Base-by-base conservation (phyloP, 2,113 vertebrate genomes). In the Anolis sagrei region DNA sequence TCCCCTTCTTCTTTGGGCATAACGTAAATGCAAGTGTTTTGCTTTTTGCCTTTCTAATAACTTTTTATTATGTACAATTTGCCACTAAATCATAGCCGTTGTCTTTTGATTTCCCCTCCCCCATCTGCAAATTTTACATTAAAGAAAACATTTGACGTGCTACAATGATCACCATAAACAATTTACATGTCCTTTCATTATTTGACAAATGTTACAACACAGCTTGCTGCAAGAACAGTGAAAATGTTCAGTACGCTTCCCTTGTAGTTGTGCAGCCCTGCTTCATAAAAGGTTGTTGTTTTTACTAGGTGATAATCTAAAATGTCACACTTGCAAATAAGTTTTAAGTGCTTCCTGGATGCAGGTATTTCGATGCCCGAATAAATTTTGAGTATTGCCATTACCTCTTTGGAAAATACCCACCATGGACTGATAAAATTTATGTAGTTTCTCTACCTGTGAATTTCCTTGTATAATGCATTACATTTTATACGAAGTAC, bases 241-340 rank as follows among this genome's bases (percentile, higher is more conserved):
- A 85, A 87, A 83, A 34, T 36, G 23, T 79, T 79, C 86, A 76
- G 87, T 87, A 90, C 64, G 90, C 86, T 61, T 81, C 81, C n/a
- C 14, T 91, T 90, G 80, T 89, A 72, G 82, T 87, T n/a, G 44
- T 88, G 58, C 90, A 93, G 77, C 78, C 83, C 39, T 79, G 49
- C 70, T 92, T 76, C 70, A 32, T 91, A 92, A 93, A n/a, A 95
- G 91, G 72, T 88, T 87, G 87, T 76, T 80, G 86, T 88, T 85
- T 86, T 90, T 90, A 87, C 76, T 82, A 93, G 79, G 89, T 79
- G 75, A 62, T 94, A 90, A 78, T 81, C 73, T 92, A 88, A 93
- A 94, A 93, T 95, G 87, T 92, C 92, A 94, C 85, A 69, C 68
- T 92, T 93, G 79, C 81, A 88, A 69, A 86, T 90, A 84, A 8